phyloP scores from a whole-genome alignment of 92 coral and sea anemone species.

The Pocillopora meandrina region DNA sequence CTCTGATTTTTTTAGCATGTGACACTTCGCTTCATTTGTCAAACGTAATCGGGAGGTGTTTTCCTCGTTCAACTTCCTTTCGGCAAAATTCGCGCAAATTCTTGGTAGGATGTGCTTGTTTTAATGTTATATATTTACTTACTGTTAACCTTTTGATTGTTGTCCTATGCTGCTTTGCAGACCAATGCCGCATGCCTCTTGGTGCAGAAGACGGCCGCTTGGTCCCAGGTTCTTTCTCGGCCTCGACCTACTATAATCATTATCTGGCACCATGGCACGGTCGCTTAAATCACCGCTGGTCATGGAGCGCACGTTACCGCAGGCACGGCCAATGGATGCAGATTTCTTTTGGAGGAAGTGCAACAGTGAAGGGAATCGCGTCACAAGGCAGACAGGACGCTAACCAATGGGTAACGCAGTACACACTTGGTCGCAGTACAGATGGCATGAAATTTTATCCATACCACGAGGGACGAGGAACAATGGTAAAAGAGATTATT shows the following conservation, averaged over 20 bases:
- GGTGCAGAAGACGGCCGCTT: slow-evolving; percentile 76
- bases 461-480: slow-evolving; percentile 24
- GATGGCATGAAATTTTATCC: slow-evolving; percentile 26
- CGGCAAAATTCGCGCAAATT: too few relatives aligned
- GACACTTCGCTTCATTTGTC: too few relatives aligned
- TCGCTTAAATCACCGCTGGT: slow-evolving; percentile 50
- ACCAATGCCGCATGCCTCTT: slow-evolving; percentile 72
- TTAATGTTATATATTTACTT: not conserved
- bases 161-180: slow-evolving; percentile 24
- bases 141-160: not conserved
- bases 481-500: slow-evolving; percentile 12
- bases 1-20: too few relatives aligned
- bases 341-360: slow-evolving; percentile 46
- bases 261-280: slow-evolving; percentile 68
- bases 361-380: slow-evolving; percentile 37
- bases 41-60: too few relatives aligned
- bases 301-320: slow-evolving; percentile 64
- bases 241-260: slow-evolving; percentile 55
- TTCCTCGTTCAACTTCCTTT: too few relatives aligned
- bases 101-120: too few relatives aligned
- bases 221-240: slow-evolving; percentile 62
- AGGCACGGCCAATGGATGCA: slow-evolving; percentile 54
- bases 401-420: slow-evolving; percentile 33
- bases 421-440: slow-evolving; percentile 33
- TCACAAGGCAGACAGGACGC: slow-evolving; percentile 49